Conservation (phyloP, 2,113 vertebrate species). For the Grantiella picta region DNA sequence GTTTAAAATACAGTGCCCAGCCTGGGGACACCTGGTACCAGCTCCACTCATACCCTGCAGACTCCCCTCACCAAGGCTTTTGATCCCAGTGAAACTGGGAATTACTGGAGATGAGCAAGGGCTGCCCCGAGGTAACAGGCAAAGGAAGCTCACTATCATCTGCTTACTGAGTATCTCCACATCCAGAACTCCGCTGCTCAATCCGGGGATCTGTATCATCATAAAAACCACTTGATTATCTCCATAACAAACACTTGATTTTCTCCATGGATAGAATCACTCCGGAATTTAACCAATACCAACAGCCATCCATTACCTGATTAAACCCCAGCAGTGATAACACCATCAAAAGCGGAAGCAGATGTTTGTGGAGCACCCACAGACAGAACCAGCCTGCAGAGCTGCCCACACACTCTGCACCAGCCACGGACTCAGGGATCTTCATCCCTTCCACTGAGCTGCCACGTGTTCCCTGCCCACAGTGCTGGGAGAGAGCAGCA, state of each 20-base stretch:
- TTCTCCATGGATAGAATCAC: not conserved
- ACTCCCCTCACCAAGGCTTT: not conserved
- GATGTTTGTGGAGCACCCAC: not conserved
- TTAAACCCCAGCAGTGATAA: not conserved
- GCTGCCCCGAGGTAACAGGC: not conserved
- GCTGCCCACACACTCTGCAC: not conserved
- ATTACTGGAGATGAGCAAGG: not conserved
- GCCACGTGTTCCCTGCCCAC: not conserved
- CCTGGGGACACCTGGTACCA: not conserved
- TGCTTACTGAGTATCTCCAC: not conserved
- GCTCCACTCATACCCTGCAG: accelerated
- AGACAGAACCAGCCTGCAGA: not conserved
- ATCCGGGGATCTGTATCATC: not conserved
- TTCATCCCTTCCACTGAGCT: not conserved
- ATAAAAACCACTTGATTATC: not conserved
- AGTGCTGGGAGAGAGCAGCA: not conserved
- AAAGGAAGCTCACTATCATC: not conserved
- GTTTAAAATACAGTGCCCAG: not conserved
- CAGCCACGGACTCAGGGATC: not conserved
- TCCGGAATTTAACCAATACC: not conserved
- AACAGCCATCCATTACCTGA: not conserved
- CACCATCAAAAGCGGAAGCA: not conserved
- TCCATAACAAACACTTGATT: not conserved
- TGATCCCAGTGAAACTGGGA: not conserved
- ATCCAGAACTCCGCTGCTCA: not conserved